Evolutionary conservation across 2,113 vertebrate species (phyloP).

Genomic region (Sinocyclocheilus grahami): DNA sequence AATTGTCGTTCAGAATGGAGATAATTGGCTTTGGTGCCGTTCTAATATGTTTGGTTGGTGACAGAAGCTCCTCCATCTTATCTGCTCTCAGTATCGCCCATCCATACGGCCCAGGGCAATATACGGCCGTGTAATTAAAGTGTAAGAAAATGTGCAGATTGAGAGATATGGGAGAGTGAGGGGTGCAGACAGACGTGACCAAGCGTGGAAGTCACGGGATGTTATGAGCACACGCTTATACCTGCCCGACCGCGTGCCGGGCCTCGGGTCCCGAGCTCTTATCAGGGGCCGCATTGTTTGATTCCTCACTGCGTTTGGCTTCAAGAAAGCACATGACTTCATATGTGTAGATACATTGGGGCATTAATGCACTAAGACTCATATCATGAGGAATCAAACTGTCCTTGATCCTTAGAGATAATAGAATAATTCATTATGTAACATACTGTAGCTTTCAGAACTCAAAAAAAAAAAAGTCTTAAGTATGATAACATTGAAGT

Average conservation of each 20-base stretch:
- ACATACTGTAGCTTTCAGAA: not conserved
- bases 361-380: too few species aligned
- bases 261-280: not conserved
- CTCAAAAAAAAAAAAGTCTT: not conserved
- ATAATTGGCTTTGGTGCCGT: conserved; percentile 72
- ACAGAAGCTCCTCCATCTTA: conserved; percentile 81
- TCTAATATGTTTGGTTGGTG: conserved; percentile 78
- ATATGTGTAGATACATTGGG: not conserved
- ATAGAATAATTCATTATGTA: not conserved
- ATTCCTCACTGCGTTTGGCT: not conserved
- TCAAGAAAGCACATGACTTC: not conserved
- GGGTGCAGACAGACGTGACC: conserved; percentile 77
- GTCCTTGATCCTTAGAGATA: not conserved
- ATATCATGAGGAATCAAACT: not conserved
- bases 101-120: conserved; percentile 76
- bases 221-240: conserved; percentile 66
- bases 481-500: too few species aligned
- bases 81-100: conserved; percentile 79
- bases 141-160: conserved; percentile 77
- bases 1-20: conserved; percentile 72
- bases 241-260: conserved; percentile 27
- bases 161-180: conserved; percentile 78
- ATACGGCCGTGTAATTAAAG: conserved; percentile 79
- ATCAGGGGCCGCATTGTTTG: conserved; percentile 1
- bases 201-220: conserved; percentile 65